These are phyloP conservation scores for Chrysogorgia sp. DNA, from an alignment of 92 coral and sea anemone species.

Conservation along the genomic window DNA sequence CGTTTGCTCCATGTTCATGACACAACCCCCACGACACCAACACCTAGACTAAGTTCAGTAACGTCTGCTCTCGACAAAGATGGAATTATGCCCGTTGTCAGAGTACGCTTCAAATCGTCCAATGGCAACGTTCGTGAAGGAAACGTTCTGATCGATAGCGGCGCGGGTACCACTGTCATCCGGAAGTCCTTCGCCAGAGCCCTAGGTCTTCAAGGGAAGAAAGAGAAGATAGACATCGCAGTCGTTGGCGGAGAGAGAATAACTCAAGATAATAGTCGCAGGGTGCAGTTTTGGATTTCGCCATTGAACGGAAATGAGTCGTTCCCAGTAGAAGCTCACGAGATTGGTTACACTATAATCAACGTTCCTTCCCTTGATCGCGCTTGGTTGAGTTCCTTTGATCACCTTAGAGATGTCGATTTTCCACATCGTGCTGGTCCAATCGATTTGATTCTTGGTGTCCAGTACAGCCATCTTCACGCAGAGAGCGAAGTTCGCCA, in stretches of 20 bases:
- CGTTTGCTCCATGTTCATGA: slow-evolving; percentile 47
- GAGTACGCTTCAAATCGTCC: slow-evolving; percentile 56
- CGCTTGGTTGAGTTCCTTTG: slow-evolving; percentile 26
- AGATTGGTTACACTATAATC: slow-evolving; percentile 41
- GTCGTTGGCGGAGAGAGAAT: slow-evolving; percentile 55
- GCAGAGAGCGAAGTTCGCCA: slow-evolving; percentile 38
- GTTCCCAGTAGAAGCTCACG: slow-evolving; percentile 41
- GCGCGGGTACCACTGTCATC: slow-evolving; percentile 61
- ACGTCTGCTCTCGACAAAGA: slow-evolving; percentile 40
- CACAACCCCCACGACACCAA: slow-evolving; percentile 21
- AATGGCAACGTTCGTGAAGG: slow-evolving; percentile 59
- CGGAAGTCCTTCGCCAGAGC: slow-evolving; percentile 48
- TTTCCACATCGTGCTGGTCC: slow-evolving; percentile 45
- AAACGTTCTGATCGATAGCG: slow-evolving; percentile 63
- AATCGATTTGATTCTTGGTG: slow-evolving; percentile 20
- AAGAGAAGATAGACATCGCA: slow-evolving; percentile 44
- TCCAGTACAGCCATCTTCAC: slow-evolving; percentile 48
- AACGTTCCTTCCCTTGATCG: slow-evolving; percentile 37
- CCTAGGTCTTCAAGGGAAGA: slow-evolving; percentile 48
- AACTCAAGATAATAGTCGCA: slow-evolving; percentile 35
- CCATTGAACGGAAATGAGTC: slow-evolving; percentile 41
- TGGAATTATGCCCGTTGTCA: slow-evolving; percentile 56
- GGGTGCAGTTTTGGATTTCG: slow-evolving; percentile 54
- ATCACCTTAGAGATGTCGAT: slow-evolving; percentile 26
- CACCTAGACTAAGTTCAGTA: slow-evolving; percentile 13